Base-by-base conservation (phyloP, 2,797 vertebrate genomes). In the Gouania willdenowi region DNA sequence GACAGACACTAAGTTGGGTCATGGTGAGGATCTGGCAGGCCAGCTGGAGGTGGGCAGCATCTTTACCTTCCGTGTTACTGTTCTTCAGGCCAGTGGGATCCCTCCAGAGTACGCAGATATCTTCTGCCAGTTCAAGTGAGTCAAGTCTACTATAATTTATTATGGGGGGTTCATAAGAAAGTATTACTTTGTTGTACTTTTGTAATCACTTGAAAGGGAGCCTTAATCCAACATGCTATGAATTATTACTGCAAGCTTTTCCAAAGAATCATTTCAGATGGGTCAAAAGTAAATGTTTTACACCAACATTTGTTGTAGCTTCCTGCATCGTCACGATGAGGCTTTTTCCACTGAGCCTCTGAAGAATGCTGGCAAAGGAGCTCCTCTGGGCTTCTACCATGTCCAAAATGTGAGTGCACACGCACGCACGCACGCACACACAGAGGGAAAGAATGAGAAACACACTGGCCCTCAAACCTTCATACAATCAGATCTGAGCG, bases 71-170 rank as follows among this genome's bases (percentile, higher is more conserved):
- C 93, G 97, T 1, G 94, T 98, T 41, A 99, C 97, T 0, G 96
- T 99, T 58, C 86, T 99, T 0, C 97, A 99, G 81, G 96, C 95
- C 72, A 90, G 81, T 0, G 91, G 94, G 23, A 82, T 99, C 82
- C 93, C 87, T 1, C 92, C 91, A 0, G 97, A 99, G 60, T 99
- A 96, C 0, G 95, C 96, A 0, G 97, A 99, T 41, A 97, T 99
- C 74, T 99, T 99, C 82, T 99, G 97, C 77, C 97, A 99, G 48
- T 99, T 99, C 89, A 99, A 99, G 97, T 99, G 87, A 94, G 96
- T 87, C 23, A 20, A n/a, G n/a, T n/a, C n/a, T n/a, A n/a, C n/a
- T n/a, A n/a, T n/a, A n/a, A n/a, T n/a, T n/a, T n/a, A n/a, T n/a
- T n/a, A n/a, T n/a, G n/a, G n/a, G n/a, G n/a, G n/a, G n/a, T n/a